Base-by-base conservation (phyloP, 1,140 invertebrate genomes). In the Vollenhovia emeryi region DNA sequence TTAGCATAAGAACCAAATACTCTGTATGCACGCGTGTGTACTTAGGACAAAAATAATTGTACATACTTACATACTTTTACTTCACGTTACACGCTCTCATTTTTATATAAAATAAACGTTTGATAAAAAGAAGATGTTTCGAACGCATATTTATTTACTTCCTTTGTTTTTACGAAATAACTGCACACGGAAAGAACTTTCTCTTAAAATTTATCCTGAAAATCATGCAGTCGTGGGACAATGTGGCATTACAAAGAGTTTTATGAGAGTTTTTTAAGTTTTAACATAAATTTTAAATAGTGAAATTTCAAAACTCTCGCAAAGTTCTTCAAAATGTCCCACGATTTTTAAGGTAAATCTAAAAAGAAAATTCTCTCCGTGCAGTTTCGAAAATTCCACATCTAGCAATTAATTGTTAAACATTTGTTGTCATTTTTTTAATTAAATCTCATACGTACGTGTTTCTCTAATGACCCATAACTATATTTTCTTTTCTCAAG, bases 71-170 rank as follows among this genome's bases (percentile, higher is more conserved):
- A n/a, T n/a, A n/a, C n/a, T n/a, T n/a, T 74, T 9, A 24, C 33
- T 79, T 73, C 27, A 88, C 66, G 78, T 88, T 82, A 84, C 15
- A 71, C 73, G 64, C 11, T 64, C 8, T 43, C 36, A 33, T 87
- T 85, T 89, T 90, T 86, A 59, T 86, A 90, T 86, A 90, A 45
- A 84, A 88, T 89, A 87, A 59, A 91, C 30, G 52, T 86, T 45
- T 83, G 60, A 86, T 87, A 87, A 64, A 84, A 30, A 79, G 57
- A 0, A 62, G 15, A 80, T 40, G 71, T 57, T 24, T 9, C 5
- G 18, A 55, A 57, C 0, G 3, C 11, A 40, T 21, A 66, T 64
- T 30, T 71, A 36, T 52, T 40, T 4, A 55, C 45, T 50, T 48
- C 27, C 11, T 73, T 73, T 45, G 15, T n/a, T 59, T 57, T 13